These are phyloP conservation scores for Choristoneura fumiferana DNA, from an alignment of 1,140 invertebrate genomes.

Conservation along the genomic window DNA sequence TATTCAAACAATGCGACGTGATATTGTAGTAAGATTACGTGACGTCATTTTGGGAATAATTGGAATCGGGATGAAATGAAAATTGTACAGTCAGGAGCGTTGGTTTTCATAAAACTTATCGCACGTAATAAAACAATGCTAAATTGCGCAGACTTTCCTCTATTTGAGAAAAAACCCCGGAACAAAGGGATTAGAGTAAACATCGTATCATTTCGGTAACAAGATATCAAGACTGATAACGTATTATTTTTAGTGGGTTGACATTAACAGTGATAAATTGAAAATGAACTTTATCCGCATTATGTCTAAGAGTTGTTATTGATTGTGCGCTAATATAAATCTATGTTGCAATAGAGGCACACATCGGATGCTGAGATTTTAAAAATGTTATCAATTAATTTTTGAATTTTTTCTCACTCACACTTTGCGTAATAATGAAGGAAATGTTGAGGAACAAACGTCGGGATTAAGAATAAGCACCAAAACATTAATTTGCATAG, in stretches of 20 bases:
- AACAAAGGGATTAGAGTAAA: slow-evolving; percentile 2
- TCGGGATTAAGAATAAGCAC: too few relatives aligned
- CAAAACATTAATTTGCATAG: too few relatives aligned
- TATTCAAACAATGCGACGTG: too few relatives aligned
- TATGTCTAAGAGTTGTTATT: not conserved
- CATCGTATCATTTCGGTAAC: not conserved
- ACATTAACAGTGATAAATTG: not conserved
- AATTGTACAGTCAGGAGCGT: not conserved
- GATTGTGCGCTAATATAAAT: not conserved
- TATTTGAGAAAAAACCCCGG: not conserved
- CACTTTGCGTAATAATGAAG: too few relatives aligned
- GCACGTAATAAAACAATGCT: not conserved
- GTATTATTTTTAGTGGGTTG: not conserved
- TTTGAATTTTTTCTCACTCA: too few relatives aligned
- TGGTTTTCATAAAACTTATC: not conserved
- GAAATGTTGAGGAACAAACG: too few relatives aligned
- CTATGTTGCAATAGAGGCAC: not conserved
- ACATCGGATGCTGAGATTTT: not conserved
- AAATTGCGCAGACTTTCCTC: not conserved
- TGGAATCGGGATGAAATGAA: not conserved
- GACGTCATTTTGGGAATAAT: not conserved
- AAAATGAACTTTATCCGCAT: not conserved
- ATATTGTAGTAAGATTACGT: not conserved
- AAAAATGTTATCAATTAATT: not conserved
- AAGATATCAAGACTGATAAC: not conserved